Evolutionary conservation across 2,888 invertebrate genomes (phyloP).

Genomic region (Lithophane ornitopus): DNA sequence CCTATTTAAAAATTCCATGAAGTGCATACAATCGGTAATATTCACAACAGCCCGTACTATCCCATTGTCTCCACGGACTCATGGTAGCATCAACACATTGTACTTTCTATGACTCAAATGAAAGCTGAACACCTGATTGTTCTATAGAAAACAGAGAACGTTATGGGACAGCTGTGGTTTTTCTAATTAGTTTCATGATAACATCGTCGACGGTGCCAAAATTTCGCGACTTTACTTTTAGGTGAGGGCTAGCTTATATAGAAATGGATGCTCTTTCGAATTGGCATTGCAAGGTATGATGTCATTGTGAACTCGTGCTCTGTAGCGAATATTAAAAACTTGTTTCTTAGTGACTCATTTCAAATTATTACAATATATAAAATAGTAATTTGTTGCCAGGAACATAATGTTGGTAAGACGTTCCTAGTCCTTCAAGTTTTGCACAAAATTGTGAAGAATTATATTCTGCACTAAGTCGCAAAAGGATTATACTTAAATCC

Average conservation of each 20-base stretch:
- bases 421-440: neutral
- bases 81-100: slow-evolving; percentile 52
- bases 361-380: neutral
- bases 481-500: neutral
- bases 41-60: slow-evolving; percentile 34
- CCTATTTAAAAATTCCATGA: slow-evolving; percentile 16
- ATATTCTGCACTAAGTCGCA: too few relatives aligned
- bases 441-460: neutral
- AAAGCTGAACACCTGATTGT: slow-evolving; percentile 69
- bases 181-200: slow-evolving; percentile 42
- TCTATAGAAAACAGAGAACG: slow-evolving; percentile 59
- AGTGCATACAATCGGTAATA: slow-evolving; percentile 29
- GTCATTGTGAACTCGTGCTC: slow-evolving; percentile 37
- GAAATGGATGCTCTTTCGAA: slow-evolving; percentile 17
- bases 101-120: slow-evolving; percentile 66
- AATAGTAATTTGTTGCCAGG: neutral
- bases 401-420: neutral
- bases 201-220: slow-evolving; percentile 33
- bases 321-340: slow-evolving; percentile 13
- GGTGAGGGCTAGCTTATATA: neutral
- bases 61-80: slow-evolving; percentile 54
- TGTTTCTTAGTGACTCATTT: slow-evolving; percentile 32
- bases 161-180: slow-evolving; percentile 27
- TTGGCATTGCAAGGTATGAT: slow-evolving; percentile 20
- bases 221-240: slow-evolving; percentile 18